These are phyloP conservation scores for Dermatemys mawii DNA, from an alignment of 2,113 vertebrate genomes.

Conservation along the genomic window DNA sequence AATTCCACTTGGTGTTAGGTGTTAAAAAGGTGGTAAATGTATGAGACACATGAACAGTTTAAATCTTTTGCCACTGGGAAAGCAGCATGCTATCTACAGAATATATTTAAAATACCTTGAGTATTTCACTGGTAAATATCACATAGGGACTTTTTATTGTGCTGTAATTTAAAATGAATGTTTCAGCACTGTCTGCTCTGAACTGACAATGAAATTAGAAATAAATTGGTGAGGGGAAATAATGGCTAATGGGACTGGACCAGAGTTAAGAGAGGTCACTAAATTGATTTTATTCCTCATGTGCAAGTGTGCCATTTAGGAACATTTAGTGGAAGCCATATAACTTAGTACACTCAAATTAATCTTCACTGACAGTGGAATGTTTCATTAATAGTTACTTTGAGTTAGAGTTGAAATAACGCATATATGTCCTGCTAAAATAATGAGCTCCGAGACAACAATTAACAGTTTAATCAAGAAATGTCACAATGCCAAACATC, in stretches of 20 bases:
- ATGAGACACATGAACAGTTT: slow-evolving; percentile 41
- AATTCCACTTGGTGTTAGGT: slow-evolving; percentile 51
- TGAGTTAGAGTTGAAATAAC: slow-evolving; percentile 13
- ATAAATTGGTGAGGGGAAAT: slow-evolving; percentile 35
- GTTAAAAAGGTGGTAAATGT: slow-evolving; percentile 59
- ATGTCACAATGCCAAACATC: neutral
- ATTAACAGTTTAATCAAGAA: neutral
- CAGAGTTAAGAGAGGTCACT: slow-evolving; percentile 34
- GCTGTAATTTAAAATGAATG: slow-evolving; percentile 51
- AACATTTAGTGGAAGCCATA: neutral
- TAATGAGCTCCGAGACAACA: neutral
- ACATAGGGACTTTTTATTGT: slow-evolving; percentile 24
- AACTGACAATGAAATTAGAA: slow-evolving; percentile 19
- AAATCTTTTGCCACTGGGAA: slow-evolving; percentile 25
- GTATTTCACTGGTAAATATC: slow-evolving; percentile 34
- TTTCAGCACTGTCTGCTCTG: slow-evolving; percentile 18
- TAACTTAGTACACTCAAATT: slow-evolving; percentile 45
- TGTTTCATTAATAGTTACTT: slow-evolving; percentile 32
- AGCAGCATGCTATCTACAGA: slow-evolving; percentile 33
- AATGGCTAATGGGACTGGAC: slow-evolving; percentile 61
- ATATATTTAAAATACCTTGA: slow-evolving; percentile 43
- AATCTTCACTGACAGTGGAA: slow-evolving; percentile 49
- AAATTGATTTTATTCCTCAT: slow-evolving; percentile 34
- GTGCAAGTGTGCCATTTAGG: slow-evolving; percentile 2
- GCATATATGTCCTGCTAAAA: slow-evolving; percentile 9